A percentile compares a stretch with the other conserved stretches of the same genome.
Conservation (phyloP, 2,888 invertebrate species). For the Callinectes sapidus region DNA sequence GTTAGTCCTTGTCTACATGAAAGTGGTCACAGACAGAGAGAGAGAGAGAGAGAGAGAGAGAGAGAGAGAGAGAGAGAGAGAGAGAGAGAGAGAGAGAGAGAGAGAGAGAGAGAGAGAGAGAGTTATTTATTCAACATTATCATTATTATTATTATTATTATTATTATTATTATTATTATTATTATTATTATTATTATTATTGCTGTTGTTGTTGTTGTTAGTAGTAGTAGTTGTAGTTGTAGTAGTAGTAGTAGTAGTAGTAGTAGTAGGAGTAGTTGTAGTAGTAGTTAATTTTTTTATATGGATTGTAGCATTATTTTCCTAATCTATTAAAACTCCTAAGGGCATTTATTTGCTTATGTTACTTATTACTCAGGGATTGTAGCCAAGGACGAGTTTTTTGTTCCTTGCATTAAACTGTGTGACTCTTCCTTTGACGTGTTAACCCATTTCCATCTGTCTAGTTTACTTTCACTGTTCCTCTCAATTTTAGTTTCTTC, state of each 20-base stretch:
- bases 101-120: no score
- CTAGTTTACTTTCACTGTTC: no score
- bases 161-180: not conserved
- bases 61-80: slow-evolving; percentile 19
- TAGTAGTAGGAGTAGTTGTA: no score
- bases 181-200: not conserved
- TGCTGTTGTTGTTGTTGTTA: not conserved
- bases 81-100: slow-evolving; percentile 30
- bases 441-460: no score
- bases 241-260: no score
- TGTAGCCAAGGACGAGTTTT: not conserved
- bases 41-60: not conserved
- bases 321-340: not conserved
- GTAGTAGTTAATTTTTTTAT: no score
- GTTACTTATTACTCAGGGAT: not conserved
- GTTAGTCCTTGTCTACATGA: not conserved
- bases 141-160: not conserved
- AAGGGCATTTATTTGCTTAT: not conserved
- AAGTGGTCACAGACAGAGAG: not conserved
- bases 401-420: no score
- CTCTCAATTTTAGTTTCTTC: no score
- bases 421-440: no score
- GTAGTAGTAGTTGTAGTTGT: not conserved
- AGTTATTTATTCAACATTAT: no score
- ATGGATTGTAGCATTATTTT: no score